phyloP scores from a whole-genome alignment of 2,888 invertebrate species.

The Leptothorax acervorum region DNA sequence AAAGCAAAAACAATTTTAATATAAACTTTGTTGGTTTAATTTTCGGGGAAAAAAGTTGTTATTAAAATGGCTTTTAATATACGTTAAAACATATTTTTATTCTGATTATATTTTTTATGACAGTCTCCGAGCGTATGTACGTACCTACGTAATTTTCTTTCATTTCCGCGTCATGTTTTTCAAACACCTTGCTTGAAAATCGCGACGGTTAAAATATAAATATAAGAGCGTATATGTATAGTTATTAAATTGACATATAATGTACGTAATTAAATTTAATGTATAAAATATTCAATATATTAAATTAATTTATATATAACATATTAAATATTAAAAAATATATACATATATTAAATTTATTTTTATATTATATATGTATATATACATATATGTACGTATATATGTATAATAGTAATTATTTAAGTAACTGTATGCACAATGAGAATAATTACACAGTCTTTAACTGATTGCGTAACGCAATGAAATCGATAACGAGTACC shows the following conservation, averaged over 20 bases:
- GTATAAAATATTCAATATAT: not conserved
- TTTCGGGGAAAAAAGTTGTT: not conserved
- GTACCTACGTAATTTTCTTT: not conserved
- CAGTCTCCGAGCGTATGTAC: not conserved
- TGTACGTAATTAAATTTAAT: not conserved
- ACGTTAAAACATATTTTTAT: not conserved
- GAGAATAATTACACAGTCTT: not conserved
- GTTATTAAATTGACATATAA: not conserved
- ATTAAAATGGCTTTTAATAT: not conserved
- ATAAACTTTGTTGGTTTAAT: not conserved
- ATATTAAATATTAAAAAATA: not conserved
- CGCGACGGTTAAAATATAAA: not conserved
- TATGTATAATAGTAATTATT: not conserved
- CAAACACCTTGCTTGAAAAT: not conserved
- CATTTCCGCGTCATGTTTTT: not conserved
- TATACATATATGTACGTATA: not conserved
- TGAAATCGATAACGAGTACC: conserved; percentile 8
- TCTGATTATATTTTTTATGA: not conserved
- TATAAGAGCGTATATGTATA: not conserved
- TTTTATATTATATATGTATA: not conserved
- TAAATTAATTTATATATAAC: not conserved
- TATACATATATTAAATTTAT: not conserved
- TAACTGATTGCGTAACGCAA: not conserved
- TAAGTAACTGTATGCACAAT: not conserved
- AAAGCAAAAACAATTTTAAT: not conserved